A percentile compares a stretch with the other conserved stretches of the same genome.
Evolutionary conservation across 2,797 vertebrate species (phyloP).

Genomic region (Pangasius larnaudii): DNA sequence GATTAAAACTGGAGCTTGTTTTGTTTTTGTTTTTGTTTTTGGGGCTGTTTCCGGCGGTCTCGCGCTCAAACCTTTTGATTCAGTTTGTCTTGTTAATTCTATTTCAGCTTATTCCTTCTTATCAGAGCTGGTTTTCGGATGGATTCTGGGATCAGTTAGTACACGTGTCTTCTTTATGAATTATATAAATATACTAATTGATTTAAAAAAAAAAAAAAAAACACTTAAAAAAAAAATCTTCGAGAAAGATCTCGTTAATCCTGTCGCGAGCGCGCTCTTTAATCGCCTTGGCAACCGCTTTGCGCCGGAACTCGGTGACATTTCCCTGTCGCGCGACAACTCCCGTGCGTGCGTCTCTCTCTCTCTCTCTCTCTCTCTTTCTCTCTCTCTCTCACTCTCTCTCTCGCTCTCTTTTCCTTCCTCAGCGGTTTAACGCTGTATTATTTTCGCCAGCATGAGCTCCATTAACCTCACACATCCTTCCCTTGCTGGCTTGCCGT

Average conservation of each 20-base stretch:
- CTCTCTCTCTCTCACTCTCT: background rate
- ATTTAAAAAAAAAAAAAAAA: background rate
- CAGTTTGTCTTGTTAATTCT: background rate
- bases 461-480: background rate
- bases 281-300: constrained; percentile 26
- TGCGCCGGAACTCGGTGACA: constrained; percentile 16
- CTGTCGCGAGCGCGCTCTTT: background rate
- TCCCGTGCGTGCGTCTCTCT: background rate
- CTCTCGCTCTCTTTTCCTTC: background rate
- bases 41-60: background rate
- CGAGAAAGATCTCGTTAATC: background rate
- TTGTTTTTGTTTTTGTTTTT: background rate
- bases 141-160: background rate
- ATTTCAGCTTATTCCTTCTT: background rate
- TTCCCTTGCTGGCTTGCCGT: constrained; percentile 17
- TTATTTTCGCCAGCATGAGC: constrained; percentile 47
- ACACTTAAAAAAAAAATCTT: background rate
- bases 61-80: background rate
- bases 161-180: background rate
- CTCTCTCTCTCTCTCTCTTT: background rate
- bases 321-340: background rate
- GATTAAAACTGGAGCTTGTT: background rate
- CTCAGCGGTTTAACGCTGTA: background rate
- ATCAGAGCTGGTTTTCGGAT: background rate
- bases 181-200: background rate